Conservation (phyloP, 2,888 invertebrate species). For the Taphrorychus bicolor region DNA sequence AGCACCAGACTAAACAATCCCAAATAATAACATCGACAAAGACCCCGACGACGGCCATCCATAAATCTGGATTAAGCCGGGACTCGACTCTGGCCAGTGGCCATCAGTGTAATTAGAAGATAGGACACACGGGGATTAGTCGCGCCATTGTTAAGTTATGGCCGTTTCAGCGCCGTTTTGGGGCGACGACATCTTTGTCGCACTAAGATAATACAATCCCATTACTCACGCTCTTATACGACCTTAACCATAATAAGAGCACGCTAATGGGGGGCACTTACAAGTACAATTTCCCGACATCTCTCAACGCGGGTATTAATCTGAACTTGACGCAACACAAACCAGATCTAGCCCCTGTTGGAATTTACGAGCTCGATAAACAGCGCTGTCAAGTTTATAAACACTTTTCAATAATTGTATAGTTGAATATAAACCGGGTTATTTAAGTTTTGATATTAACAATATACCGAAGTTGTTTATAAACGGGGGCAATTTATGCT, state of each 20-base stretch:
- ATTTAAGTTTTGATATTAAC: conserved; percentile 26
- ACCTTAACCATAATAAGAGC: neutral
- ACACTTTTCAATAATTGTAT: conserved; percentile 14
- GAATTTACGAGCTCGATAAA: neutral
- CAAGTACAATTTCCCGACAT: conserved; percentile 10
- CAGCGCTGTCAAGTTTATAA: conserved; percentile 4
- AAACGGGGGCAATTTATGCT: conserved; percentile 16
- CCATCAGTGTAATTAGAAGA: conserved; percentile 54
- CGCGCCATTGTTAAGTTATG: conserved; percentile 54
- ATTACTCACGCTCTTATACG: conserved; percentile 20
- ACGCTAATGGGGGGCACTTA: neutral
- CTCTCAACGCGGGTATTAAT: conserved; percentile 25
- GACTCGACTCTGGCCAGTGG: conserved; percentile 43
- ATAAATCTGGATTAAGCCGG: conserved; percentile 38
- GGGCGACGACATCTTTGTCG: conserved; percentile 50
- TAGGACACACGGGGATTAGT: conserved; percentile 52
- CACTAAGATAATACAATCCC: neutral
- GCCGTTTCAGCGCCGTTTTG: conserved; percentile 50
- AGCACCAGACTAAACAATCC: conserved; percentile 17
- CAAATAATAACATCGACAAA: conserved; percentile 15
- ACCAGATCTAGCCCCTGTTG: conserved; percentile 16
- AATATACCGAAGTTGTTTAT: conserved; percentile 16
- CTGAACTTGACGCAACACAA: conserved; percentile 22
- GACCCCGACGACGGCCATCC: conserved; percentile 7
- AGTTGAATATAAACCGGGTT: conserved; percentile 22